phyloP scores from a whole-genome alignment of 2,888 invertebrate species.

The Heliconius sara region DNA sequence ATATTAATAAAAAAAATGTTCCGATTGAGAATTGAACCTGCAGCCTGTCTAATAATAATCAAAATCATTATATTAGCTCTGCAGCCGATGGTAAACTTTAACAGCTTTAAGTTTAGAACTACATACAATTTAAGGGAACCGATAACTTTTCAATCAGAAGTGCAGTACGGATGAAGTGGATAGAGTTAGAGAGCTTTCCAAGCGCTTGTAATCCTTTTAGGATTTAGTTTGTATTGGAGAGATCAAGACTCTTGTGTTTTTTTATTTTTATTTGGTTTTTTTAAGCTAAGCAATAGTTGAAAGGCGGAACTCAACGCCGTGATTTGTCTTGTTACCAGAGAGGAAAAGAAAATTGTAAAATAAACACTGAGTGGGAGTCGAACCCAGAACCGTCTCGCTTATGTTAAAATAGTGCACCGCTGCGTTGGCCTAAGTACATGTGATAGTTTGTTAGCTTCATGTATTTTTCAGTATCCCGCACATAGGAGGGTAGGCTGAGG shows the following conservation, averaged over 20 bases:
- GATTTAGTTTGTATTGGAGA: not conserved
- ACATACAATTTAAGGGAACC: constrained; percentile 1
- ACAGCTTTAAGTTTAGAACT: not conserved
- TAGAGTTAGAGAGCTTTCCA: not conserved
- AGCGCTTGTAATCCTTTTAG: not conserved
- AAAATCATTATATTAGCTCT: not conserved
- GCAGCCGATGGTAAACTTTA: not conserved
- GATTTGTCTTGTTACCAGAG: too few species aligned
- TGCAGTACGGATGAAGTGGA: not conserved
- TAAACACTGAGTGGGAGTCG: too few species aligned
- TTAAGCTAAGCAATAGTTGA: not conserved
- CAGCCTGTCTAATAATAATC: not conserved
- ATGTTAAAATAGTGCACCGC: too few species aligned
- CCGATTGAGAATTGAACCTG: not conserved
- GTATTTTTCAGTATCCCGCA: not conserved
- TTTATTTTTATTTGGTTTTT: not conserved
- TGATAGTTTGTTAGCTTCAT: not conserved
- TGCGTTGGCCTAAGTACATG: too few species aligned
- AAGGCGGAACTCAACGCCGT: too few species aligned
- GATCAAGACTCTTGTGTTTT: not conserved
- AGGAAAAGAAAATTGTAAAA: too few species aligned
- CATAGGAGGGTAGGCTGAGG: not conserved
- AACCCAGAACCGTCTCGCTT: too few species aligned
- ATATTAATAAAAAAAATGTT: not conserved
- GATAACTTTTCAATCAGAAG: constrained; percentile 18